Evolutionary conservation across 23 tunicate genomes (phyloP), one percentile per base, ranked within the genome.

Genomic region (Trididemnum miniatum): DNA sequence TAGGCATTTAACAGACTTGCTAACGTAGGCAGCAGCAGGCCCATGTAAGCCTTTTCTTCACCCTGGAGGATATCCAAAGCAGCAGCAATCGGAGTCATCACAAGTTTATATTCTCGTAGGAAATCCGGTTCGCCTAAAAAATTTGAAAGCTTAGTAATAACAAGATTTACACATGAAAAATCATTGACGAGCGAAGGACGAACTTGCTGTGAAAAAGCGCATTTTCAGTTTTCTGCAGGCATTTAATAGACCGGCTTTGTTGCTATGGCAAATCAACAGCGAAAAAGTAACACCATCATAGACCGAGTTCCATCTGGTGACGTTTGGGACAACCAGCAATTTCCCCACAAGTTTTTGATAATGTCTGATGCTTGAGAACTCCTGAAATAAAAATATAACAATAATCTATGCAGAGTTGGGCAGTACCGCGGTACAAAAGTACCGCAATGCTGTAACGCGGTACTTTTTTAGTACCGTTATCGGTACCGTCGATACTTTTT

Each of bases 271-370:
- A 60, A 78, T 63, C 26, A 5, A 18, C 35, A 51, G 23, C 27
- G 71, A 35, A 35, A 54, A 29, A 38, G 59, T 72, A 35, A 65
- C 80, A 35, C 51, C 79, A 63, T 67, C 60, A 66, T 38, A 80
- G 27, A 80, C 35, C 24, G 84, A 80, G 35, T 65, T 80, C 84
- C 84, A 80, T 35, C 76, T 80, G 52, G 80, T 80, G 23, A 23
- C 28, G 30, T 80, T 65, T 66, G 84, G 84, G 37, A 66, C 51
- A 15, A 33, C 49, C 52, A 80, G 84, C 52, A 60, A 66, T 36
- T 35, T 67, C 35, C 82, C 82, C 26, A 57, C 40, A 15, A 62
- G 65, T 31, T 37, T 34, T 78, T 78, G 12, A 59, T 78, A 5
- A 59, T 54, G 50, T 39, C 79, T 26, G 79, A 39, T 22, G 79